Conservation (phyloP, 2,888 invertebrate genomes). For the Troilus luridus region DNA sequence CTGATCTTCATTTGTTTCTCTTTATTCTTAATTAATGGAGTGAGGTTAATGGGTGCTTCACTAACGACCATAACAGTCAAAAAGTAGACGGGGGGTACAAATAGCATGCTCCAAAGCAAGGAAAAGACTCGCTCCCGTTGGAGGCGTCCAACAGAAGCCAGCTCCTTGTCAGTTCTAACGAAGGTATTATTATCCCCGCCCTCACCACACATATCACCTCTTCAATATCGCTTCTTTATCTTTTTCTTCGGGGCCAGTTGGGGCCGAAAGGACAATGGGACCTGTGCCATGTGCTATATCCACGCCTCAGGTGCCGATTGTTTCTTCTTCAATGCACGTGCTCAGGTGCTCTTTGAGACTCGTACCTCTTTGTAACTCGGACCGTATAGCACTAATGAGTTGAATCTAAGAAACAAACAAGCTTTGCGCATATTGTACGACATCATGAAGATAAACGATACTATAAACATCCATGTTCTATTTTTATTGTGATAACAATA, state of each 20-base stretch:
- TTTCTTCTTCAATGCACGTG: slow-evolving; percentile 11
- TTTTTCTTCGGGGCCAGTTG: background rate
- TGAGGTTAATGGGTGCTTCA: background rate
- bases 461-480: background rate
- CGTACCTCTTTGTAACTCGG: background rate
- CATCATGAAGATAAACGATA: background rate
- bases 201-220: background rate
- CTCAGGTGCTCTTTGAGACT: no score
- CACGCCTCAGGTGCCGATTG: background rate
- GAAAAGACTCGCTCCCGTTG: background rate
- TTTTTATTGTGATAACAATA: background rate
- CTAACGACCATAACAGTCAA: background rate
- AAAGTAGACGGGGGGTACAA: background rate
- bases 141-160: background rate
- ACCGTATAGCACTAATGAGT: background rate
- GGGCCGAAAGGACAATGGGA: background rate
- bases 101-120: background rate
- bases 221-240: slow-evolving; percentile 24
- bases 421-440: background rate
- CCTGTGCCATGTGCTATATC: slow-evolving; percentile 16
- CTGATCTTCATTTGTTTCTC: no score
- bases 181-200: slow-evolving; percentile 32
- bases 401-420: background rate
- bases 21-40: background rate
- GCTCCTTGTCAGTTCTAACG: slow-evolving; percentile 38